A percentile compares a stretch with the other conserved stretches of the same genome.
These are phyloP conservation scores for Anseranas semipalmata DNA, from an alignment of 2,113 vertebrate species.

Conservation along the genomic window DNA sequence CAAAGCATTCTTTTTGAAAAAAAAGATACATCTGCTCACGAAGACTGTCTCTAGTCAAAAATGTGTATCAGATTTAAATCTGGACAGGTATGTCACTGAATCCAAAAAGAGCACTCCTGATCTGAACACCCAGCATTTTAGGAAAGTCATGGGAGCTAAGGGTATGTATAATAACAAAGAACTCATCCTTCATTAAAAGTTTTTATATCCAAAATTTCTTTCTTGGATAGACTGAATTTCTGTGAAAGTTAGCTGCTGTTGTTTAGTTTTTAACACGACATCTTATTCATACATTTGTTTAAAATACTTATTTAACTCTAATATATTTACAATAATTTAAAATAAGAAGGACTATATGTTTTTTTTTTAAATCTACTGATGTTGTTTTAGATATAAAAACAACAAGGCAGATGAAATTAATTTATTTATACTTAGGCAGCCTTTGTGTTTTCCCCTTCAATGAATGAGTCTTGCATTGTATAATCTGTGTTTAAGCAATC, in stretches of 20 bases:
- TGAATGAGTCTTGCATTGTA: not conserved
- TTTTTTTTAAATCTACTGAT: not conserved
- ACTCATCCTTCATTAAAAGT: not conserved
- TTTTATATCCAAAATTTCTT: not conserved
- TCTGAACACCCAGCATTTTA: not conserved
- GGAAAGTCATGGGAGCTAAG: not conserved
- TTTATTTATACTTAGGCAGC: not conserved
- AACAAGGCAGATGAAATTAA: not conserved
- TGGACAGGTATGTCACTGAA: not conserved
- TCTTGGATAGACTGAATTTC: not conserved
- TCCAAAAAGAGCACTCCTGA: not conserved
- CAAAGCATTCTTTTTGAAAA: constrained; percentile 10
- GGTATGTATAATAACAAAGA: not conserved
- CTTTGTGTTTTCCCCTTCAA: not conserved
- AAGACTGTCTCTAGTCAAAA: not conserved
- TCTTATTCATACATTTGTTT: not conserved
- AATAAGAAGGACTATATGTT: not conserved
- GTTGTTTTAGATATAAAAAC: not conserved
- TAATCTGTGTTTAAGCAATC: not conserved
- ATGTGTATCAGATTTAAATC: not conserved
- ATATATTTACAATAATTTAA: not conserved
- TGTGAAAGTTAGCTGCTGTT: not conserved
- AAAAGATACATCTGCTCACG: not conserved
- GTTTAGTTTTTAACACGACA: not conserved
- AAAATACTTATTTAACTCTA: not conserved